Evolutionary conservation across 1,140 invertebrate species (phyloP), one percentile per base, ranked within the genome.

Genomic region (Ceratina japonica): DNA sequence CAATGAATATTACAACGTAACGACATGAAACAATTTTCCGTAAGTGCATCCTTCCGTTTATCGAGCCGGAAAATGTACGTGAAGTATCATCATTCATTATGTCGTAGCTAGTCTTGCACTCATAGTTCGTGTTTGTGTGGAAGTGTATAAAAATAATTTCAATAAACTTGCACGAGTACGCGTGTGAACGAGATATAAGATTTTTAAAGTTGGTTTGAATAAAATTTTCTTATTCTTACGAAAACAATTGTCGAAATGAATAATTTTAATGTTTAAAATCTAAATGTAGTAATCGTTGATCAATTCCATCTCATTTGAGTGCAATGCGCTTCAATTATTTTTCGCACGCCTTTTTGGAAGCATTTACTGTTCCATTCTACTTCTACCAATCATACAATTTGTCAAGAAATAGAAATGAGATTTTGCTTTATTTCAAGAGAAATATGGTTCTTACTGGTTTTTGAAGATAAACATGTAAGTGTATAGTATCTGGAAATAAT

Each of bases 311-410:
- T 54, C 3, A 56, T 31, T 7, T 18, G n/a, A 56, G 24, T 52
- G 51, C 51, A 31, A 20, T 70, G 66, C 18, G 66, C 51, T 69
- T 44, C 37, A 20, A 74, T 52, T 31, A 63, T 63, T 49, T 7
- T 10, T 8, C 37, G 56, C 54, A 62, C 49, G 27, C 22, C 3
- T 24, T 51, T 72, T 61, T n/a, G 3, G 5, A 22, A 71, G 16
- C 18, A n/a, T 16, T 27, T 24, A 44, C 31, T 16, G 18, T 18
- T 49, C 44, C 5, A 31, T 44, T 44, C 20, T 44, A 24, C 24
- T 54, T 18, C 7, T 3, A 20, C 27, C 24, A 15, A 51, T 56
- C 20, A 52, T 58, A 8, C 10, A n/a, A n/a, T n/a, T n/a, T n/a
- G n/a, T n/a, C 37, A 16, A 44, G 13, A 37, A 51, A n/a, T 65